Conservation (phyloP, 35 echinoderm and acorn worm genomes). For the Lytechinus pictus region DNA sequence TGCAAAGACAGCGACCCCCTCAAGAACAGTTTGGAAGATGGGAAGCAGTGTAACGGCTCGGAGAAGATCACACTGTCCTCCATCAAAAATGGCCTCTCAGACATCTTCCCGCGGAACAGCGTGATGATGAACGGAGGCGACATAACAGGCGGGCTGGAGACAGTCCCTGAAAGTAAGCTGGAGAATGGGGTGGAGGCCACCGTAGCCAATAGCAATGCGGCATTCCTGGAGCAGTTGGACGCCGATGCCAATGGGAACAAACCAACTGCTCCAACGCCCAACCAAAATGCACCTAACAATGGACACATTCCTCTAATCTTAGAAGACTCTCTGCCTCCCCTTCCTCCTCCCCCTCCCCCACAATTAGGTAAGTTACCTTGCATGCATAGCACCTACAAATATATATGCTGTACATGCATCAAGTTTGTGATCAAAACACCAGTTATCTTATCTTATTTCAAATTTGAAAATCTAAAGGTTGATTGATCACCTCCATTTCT, state of each 20-base stretch:
- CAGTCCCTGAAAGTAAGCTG: slow-evolving; percentile 56
- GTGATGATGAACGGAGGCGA: slow-evolving; percentile 42
- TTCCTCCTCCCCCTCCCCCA: slow-evolving; percentile 72
- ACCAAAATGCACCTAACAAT: slow-evolving; percentile 50
- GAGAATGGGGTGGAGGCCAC: slow-evolving; percentile 60
- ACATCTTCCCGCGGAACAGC: slow-evolving; percentile 39
- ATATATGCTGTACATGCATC: neutral
- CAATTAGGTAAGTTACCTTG: slow-evolving; percentile 52
- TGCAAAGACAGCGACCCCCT: neutral
- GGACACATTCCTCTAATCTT: slow-evolving; percentile 48
- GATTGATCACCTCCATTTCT: too few species aligned
- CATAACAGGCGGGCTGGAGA: slow-evolving; percentile 51
- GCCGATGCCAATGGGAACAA: slow-evolving; percentile 53
- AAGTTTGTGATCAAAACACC: neutral
- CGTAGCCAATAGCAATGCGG: slow-evolving; percentile 51
- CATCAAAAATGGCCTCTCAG: slow-evolving; percentile 29
- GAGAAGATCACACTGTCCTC: slow-evolving; percentile 21
- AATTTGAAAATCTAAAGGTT: too few species aligned
- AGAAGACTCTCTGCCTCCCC: slow-evolving; percentile 61
- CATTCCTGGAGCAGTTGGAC: slow-evolving; percentile 45
- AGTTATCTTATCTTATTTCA: neutral
- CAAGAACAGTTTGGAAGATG: slow-evolving; percentile 33
- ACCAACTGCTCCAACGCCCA: neutral
- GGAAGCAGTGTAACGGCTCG: neutral
- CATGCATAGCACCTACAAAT: neutral